Evolutionary conservation across 2,113 vertebrate genomes (phyloP).

Genomic region (Oreochromis niloticus): DNA sequence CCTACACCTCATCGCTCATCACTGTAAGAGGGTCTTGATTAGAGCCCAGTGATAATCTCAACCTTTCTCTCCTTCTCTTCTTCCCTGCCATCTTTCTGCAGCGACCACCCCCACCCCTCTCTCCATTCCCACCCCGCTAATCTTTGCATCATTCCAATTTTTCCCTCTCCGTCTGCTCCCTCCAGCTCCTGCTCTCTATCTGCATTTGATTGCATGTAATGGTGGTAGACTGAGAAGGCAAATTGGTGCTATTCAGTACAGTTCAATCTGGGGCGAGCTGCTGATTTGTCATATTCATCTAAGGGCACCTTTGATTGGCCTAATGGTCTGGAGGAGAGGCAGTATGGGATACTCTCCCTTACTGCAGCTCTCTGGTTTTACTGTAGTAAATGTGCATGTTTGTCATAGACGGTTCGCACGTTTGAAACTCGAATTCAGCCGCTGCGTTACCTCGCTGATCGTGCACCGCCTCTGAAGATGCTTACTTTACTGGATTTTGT

Average conservation of each 20-base stretch:
- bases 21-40: constrained; percentile 34
- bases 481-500: background rate
- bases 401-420: background rate
- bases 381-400: background rate
- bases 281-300: constrained; percentile 60
- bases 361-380: background rate
- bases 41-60: constrained; percentile 23
- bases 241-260: constrained; percentile 58
- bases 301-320: constrained; percentile 46
- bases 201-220: constrained; percentile 64
- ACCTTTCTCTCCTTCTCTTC: constrained; percentile 1
- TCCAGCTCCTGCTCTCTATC: constrained; percentile 30
- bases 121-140: background rate
- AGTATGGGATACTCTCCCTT: background rate
- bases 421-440: background rate
- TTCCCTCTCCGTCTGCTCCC: constrained; percentile 20
- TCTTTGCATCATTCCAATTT: constrained; percentile 45
- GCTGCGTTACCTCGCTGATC: background rate
- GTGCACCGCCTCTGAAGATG: background rate
- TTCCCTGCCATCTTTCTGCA: background rate
- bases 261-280: constrained; percentile 25
- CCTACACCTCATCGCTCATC: constrained; percentile 14
- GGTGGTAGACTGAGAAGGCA: constrained; percentile 48
- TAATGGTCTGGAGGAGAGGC: constrained; percentile 31
- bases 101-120: background rate